Percentiles rank a stretch among this genome's conserved stretches.
phyloP scores from a whole-genome alignment of 2,888 invertebrate genomes.

The Euspilapteryx auroguttella region DNA sequence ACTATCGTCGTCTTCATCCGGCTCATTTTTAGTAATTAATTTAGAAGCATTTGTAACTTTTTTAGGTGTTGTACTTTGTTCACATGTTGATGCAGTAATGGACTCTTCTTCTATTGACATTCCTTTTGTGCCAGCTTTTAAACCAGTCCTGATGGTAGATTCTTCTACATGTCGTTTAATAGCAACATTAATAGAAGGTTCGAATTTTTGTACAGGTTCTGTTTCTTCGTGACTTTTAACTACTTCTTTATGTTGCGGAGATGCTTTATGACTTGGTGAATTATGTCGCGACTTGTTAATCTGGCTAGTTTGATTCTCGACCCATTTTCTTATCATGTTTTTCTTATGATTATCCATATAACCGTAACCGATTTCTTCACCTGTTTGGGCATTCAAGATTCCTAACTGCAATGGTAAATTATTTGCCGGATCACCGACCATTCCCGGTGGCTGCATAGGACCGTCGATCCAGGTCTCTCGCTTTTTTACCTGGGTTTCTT shows the following conservation, averaged over 20 bases:
- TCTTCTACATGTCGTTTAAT: slow-evolving; percentile 62
- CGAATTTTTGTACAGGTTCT: slow-evolving; percentile 35
- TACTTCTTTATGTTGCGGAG: not conserved
- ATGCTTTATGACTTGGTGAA: slow-evolving; percentile 33
- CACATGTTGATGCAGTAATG: slow-evolving; percentile 29
- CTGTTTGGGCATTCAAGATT: slow-evolving; percentile 40
- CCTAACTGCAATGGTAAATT: slow-evolving; percentile 31
- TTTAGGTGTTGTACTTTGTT: slow-evolving; percentile 20
- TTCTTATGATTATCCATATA: slow-evolving; percentile 93
- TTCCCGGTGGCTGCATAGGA: slow-evolving; percentile 86
- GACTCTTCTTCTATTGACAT: slow-evolving; percentile 55
- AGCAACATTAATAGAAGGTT: slow-evolving; percentile 52
- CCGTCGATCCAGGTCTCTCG: slow-evolving; percentile 96
- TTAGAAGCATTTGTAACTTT: slow-evolving; percentile 21
- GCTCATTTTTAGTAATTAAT: slow-evolving; percentile 40
- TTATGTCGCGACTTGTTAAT: slow-evolving; percentile 69
- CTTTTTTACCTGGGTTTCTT: slow-evolving; percentile 77
- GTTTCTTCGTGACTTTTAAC: slow-evolving; percentile 21
- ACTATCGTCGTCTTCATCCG: slow-evolving; percentile 75
- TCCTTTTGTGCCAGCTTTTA: slow-evolving; percentile 55
- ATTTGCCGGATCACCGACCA: too few relatives aligned
- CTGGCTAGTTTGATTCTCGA: slow-evolving; percentile 86
- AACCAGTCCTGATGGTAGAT: slow-evolving; percentile 62
- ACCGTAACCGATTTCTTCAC: slow-evolving; percentile 69
- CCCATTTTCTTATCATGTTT: slow-evolving; percentile 92